Percentiles rank a stretch among this genome's conserved stretches.
Conservation (phyloP, 1,140 invertebrate species). For the Hylyphantes graminicola region DNA sequence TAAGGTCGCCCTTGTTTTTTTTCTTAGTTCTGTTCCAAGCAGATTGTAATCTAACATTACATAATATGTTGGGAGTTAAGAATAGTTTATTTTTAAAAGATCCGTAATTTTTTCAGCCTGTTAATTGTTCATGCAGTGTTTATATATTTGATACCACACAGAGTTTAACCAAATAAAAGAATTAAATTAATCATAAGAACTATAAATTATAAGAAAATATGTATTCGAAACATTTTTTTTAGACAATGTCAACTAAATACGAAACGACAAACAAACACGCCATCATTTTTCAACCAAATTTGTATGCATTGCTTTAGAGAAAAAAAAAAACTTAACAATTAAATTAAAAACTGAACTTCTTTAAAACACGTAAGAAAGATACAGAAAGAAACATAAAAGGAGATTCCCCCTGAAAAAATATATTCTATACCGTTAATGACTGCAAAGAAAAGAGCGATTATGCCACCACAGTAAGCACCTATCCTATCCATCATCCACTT, state of each 20-base stretch:
- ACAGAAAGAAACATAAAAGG: conserved; percentile 25
- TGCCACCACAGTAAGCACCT: background rate
- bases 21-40: too few relatives aligned
- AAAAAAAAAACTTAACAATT: background rate
- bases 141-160: too few relatives aligned
- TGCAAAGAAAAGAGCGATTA: conserved; percentile 11
- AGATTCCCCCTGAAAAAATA: background rate
- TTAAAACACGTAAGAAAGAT: conserved; percentile 17
- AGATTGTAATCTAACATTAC: too few relatives aligned
- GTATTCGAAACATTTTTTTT: too few relatives aligned
- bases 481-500: conserved; percentile 29
- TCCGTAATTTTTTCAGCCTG: too few relatives aligned
- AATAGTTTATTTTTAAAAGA: too few relatives aligned
- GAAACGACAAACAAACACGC: conserved; percentile 23
- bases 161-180: too few relatives aligned
- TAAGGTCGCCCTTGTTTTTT: too few relatives aligned
- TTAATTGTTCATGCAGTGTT: too few relatives aligned
- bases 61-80: too few relatives aligned
- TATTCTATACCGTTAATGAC: conserved; percentile 12
- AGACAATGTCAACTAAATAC: background rate
- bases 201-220: too few relatives aligned
- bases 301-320: conserved; percentile 19
- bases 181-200: too few relatives aligned
- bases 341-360: conserved; percentile 12
- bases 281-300: conserved; percentile 23